These are phyloP conservation scores for Matsumyia berberina DNA, from an alignment of 2,888 invertebrate genomes.

Conservation along the genomic window DNA sequence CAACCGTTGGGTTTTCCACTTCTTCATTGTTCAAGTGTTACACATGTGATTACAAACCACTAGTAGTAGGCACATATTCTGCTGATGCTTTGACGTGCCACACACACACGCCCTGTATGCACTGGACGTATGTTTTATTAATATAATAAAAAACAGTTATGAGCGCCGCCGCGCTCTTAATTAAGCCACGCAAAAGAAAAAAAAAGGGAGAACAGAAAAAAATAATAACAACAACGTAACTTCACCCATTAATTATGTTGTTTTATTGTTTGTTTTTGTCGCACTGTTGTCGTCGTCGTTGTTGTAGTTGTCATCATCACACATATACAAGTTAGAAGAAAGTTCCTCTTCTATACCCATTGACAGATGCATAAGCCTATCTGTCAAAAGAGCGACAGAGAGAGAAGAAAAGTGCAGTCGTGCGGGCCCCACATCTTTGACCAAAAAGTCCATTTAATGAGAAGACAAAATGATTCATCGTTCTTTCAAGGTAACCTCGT, in stretches of 20 bases:
- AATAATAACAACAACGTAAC: slow-evolving; percentile 56
- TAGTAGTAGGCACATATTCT: slow-evolving; percentile 12
- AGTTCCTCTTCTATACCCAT: slow-evolving; percentile 64
- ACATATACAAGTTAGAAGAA: slow-evolving; percentile 52
- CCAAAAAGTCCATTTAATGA: slow-evolving; percentile 42
- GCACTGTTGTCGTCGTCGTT: background rate
- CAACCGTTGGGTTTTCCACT: slow-evolving; percentile 72
- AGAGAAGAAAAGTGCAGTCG: slow-evolving; percentile 5
- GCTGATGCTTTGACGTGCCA: too few relatives aligned
- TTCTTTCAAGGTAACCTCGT: slow-evolving; percentile 24
- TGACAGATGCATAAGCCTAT: slow-evolving; percentile 41
- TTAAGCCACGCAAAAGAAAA: slow-evolving; percentile 73
- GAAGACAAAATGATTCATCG: slow-evolving; percentile 55
- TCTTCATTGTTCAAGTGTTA: slow-evolving; percentile 73
- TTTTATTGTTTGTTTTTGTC: slow-evolving; percentile 73
- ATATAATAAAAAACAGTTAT: slow-evolving; percentile 76
- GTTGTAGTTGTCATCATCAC: slow-evolving; percentile 38
- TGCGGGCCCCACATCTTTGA: slow-evolving; percentile 4
- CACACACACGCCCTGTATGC: slow-evolving; percentile 11
- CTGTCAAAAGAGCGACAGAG: slow-evolving; percentile 39
- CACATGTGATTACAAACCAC: slow-evolving; percentile 43
- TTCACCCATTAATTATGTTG: slow-evolving; percentile 76
- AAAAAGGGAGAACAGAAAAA: slow-evolving; percentile 53
- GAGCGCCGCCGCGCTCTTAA: slow-evolving; percentile 69
- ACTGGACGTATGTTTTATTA: slow-evolving; percentile 70